Conservation (phyloP, 2,797 vertebrate genomes). For the Sebastiscus albofasciatus region DNA sequence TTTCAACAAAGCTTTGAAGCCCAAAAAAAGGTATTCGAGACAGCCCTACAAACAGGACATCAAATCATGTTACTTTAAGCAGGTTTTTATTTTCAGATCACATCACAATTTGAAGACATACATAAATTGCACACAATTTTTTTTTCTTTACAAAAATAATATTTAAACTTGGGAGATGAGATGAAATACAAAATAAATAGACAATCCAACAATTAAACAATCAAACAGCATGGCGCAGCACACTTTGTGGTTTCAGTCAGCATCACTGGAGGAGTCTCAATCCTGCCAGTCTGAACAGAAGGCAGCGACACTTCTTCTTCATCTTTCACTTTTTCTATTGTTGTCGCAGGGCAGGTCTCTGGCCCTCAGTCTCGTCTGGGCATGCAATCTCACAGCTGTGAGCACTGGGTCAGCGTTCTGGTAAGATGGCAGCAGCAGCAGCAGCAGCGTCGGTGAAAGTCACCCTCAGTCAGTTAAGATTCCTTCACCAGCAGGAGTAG, state of each 20-base stretch:
- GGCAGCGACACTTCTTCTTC: background rate
- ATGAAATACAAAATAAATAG: conserved; percentile 84
- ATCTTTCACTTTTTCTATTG: background rate
- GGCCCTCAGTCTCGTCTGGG: conserved; percentile 24
- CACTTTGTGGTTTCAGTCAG: conserved; percentile 19
- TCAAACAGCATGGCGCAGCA: conserved; percentile 5
- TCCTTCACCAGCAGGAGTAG: conserved; percentile 91
- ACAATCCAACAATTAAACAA: conserved; percentile 54
- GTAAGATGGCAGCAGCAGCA: background rate
- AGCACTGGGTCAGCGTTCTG: conserved; percentile 1
- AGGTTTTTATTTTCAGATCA: conserved; percentile 69
- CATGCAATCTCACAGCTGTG: conserved; percentile 53
- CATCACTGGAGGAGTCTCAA: background rate
- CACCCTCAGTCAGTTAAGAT: conserved; percentile 17
- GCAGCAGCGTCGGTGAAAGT: background rate
- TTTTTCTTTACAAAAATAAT: conserved; percentile 79
- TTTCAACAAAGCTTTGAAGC: too few relatives aligned
- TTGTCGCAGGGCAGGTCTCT: background rate
- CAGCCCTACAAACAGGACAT: too few relatives aligned
- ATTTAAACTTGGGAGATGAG: conserved; percentile 67
- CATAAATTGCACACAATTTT: conserved; percentile 63
- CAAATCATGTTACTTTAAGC: conserved; percentile 17
- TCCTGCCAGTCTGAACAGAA: background rate
- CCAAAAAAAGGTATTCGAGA: accelerated
- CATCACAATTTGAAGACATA: conserved; percentile 65